Conservation (phyloP, 2,113 vertebrate genomes). For the Etia nguti region DNA sequence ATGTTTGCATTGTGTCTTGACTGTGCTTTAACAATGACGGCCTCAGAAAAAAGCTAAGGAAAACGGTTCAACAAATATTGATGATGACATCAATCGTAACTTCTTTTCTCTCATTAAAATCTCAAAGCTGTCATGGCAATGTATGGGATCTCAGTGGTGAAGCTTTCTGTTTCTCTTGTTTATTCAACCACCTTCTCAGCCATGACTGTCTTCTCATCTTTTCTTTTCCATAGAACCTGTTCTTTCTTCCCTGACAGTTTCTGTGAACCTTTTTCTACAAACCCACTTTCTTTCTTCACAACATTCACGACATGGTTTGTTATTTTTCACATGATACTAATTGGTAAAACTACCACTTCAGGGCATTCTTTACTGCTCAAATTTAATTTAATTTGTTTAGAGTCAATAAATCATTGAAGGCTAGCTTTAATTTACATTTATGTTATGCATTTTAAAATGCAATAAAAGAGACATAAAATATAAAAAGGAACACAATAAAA, state of each 20-base stretch:
- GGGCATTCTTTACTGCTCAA: neutral
- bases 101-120: conserved; percentile 17
- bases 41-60: neutral
- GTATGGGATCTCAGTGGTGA: neutral
- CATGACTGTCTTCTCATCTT: neutral
- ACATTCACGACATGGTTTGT: neutral
- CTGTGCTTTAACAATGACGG: neutral
- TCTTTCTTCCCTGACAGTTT: neutral
- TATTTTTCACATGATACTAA: neutral
- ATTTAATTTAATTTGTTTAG: neutral
- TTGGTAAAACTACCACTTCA: neutral
- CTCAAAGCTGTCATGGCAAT: neutral
- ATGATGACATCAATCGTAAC: conserved; percentile 40
- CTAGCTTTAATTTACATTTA: neutral
- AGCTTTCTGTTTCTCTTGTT: neutral
- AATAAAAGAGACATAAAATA: neutral
- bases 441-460: neutral
- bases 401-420: neutral
- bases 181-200: neutral
- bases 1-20: neutral
- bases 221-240: neutral
- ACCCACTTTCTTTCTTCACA: neutral
- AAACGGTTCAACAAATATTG: neutral
- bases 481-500: neutral
- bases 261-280: neutral